Conservation (phyloP, 2,797 vertebrate species). For the Spinus pinus region DNA sequence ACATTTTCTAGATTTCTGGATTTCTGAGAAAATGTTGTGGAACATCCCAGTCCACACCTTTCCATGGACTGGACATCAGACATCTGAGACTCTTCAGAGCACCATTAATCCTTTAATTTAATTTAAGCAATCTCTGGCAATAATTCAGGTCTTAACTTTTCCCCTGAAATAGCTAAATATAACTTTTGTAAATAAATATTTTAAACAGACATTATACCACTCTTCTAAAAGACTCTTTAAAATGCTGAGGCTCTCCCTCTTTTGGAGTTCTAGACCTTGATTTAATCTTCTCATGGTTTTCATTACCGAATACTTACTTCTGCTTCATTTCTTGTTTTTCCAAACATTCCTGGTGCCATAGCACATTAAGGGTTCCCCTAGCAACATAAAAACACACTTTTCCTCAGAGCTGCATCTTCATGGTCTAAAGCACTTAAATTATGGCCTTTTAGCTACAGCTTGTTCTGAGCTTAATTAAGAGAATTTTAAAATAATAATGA, state of each 20-base stretch:
- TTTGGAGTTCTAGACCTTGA: background rate
- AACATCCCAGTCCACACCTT: background rate
- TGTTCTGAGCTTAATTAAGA: slow-evolving; percentile 49
- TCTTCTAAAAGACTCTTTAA: background rate
- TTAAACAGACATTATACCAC: background rate
- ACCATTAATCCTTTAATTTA: background rate
- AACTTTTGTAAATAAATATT: background rate
- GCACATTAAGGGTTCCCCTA: slow-evolving; percentile 51
- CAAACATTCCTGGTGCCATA: background rate
- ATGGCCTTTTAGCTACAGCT: slow-evolving; percentile 41
- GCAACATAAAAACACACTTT: slow-evolving; percentile 62
- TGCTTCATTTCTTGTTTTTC: slow-evolving; percentile 33
- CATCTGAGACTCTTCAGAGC: background rate
- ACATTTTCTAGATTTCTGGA: background rate
- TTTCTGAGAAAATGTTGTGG: background rate
- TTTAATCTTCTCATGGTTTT: slow-evolving; percentile 12
- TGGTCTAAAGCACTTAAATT: slow-evolving; percentile 35
- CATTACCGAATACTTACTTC: background rate
- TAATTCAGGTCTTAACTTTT: background rate
- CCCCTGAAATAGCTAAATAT: background rate
- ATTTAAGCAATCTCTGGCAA: background rate
- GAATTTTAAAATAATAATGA: slow-evolving; percentile 4
- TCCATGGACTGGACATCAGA: background rate
- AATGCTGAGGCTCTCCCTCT: background rate
- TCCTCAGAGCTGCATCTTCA: background rate